Conservation (phyloP, 2,888 invertebrate species). For the Malthinus seriepunctatus region DNA sequence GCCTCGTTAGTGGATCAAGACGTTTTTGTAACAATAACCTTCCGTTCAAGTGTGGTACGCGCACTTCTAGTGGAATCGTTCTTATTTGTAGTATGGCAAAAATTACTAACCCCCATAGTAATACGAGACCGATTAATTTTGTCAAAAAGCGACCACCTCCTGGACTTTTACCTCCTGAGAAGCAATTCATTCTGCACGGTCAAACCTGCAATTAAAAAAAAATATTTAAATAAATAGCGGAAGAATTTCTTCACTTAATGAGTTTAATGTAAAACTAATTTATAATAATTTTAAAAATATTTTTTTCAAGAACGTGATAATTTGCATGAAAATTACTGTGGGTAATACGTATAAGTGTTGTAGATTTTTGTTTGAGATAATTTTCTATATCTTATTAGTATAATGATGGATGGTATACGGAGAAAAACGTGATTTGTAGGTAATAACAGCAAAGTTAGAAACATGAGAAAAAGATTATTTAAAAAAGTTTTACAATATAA, state of each 20-base stretch:
- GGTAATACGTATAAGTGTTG: background rate
- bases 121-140: slow-evolving; percentile 53
- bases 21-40: slow-evolving; percentile 59
- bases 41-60: slow-evolving; percentile 53
- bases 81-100: slow-evolving; percentile 53
- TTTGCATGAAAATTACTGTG: background rate
- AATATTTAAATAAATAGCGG: background rate
- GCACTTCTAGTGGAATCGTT: slow-evolving; percentile 49
- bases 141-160: slow-evolving; percentile 54
- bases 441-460: slow-evolving; percentile 5
- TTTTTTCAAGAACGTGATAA: background rate
- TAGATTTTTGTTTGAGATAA: too few species aligned
- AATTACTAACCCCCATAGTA: slow-evolving; percentile 56
- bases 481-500: background rate
- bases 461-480: slow-evolving; percentile 19
- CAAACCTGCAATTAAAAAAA: slow-evolving; percentile 15
- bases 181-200: slow-evolving; percentile 28
- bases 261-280: too few species aligned
- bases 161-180: slow-evolving; percentile 27
- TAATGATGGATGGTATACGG: slow-evolving; percentile 19
- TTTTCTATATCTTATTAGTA: slow-evolving; percentile 1
- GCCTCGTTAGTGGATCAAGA: slow-evolving; percentile 49
- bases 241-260: background rate
- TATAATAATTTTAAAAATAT: background rate
- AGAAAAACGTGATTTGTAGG: slow-evolving; percentile 17